These are phyloP conservation scores for Macrostomum cliftonense DNA, from an alignment of 2,888 invertebrate genomes.

Conservation along the genomic window DNA sequence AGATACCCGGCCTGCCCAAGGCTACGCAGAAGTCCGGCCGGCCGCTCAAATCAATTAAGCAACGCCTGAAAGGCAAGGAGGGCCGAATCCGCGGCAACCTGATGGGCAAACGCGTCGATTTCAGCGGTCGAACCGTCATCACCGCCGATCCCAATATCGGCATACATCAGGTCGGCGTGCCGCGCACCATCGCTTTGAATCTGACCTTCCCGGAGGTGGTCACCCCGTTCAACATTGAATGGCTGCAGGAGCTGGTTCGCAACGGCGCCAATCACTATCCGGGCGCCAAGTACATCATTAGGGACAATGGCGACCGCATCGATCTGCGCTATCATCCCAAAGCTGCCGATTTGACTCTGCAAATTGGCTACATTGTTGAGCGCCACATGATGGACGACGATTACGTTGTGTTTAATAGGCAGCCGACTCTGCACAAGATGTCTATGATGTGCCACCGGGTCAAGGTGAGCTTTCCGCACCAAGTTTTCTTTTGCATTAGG, in stretches of 20 bases:
- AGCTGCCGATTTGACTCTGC: slow-evolving; percentile 80
- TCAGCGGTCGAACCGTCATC: slow-evolving; percentile 85
- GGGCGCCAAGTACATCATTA: slow-evolving; percentile 93
- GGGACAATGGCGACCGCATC: slow-evolving; percentile 94
- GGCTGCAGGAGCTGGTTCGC: slow-evolving; percentile 76
- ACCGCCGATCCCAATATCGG: slow-evolving; percentile 47
- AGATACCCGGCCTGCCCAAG: slow-evolving; percentile 83
- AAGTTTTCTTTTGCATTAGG: too few relatives aligned
- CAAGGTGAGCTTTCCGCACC: too few relatives aligned
- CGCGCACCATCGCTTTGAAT: slow-evolving; percentile 91
- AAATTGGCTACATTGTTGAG: slow-evolving; percentile 83
- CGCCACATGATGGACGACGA: slow-evolving; percentile 92
- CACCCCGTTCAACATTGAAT: slow-evolving; percentile 95
- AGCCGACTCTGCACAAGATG: slow-evolving; percentile 99
- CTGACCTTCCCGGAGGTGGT: slow-evolving; percentile 96
- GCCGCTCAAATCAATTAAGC: slow-evolving; percentile 88
- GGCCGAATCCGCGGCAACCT: slow-evolving; percentile 94
- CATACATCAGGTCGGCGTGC: slow-evolving; percentile 91
- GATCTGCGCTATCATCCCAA: slow-evolving; percentile 95
- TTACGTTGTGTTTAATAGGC: slow-evolving; percentile 93
- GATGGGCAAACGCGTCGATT: slow-evolving; percentile 99
- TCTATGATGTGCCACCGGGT: slow-evolving; percentile 96
- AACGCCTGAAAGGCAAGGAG: slow-evolving; percentile 85
- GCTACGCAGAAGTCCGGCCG: slow-evolving; percentile 98
- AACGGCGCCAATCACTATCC: slow-evolving; percentile 95